Evolutionary conservation across 2,888 invertebrate genomes (phyloP).

Genomic region (Nomada goodeniana): DNA sequence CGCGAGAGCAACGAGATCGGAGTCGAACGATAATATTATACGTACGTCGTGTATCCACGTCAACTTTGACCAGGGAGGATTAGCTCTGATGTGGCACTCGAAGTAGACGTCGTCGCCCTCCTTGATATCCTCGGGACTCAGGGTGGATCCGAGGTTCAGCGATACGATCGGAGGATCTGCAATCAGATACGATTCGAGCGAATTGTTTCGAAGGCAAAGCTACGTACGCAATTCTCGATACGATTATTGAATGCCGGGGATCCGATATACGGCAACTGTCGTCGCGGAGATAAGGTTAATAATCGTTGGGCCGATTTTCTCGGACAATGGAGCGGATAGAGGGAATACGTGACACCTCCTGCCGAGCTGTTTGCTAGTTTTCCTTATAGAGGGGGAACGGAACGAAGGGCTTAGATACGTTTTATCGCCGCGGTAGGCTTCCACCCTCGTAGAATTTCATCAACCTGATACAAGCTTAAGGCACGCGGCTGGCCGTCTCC

Average conservation of each 20-base stretch:
- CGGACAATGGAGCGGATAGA: constrained; percentile 1
- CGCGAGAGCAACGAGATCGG: neutral
- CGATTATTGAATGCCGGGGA: neutral
- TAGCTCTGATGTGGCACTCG: constrained; percentile 95
- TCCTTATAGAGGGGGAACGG: constrained; percentile 47
- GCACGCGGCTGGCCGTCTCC: constrained; percentile 27
- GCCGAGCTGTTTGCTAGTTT: constrained; percentile 48
- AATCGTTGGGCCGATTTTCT: neutral
- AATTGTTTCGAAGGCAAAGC: neutral
- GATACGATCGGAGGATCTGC: constrained; percentile 94
- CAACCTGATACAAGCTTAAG: constrained; percentile 63
- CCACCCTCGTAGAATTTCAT: constrained; percentile 75
- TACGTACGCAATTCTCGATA: neutral
- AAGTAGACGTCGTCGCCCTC: constrained; percentile 97
- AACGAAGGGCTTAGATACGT: constrained; percentile 60
- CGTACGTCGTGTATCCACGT: constrained; percentile 95
- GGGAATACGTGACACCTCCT: neutral
- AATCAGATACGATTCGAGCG: constrained; percentile 66
- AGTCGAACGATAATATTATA: constrained; percentile 74
- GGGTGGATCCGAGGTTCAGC: constrained; percentile 92
- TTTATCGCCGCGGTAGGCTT: constrained; percentile 60
- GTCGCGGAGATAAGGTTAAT: neutral
- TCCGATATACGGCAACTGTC: neutral
- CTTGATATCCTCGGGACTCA: constrained; percentile 94
- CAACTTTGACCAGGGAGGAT: constrained; percentile 93